A percentile compares a stretch with the other conserved stretches of the same genome.
These are phyloP conservation scores for Exephanes ischioxanthus DNA, from an alignment of 2,888 invertebrate genomes.

Conservation along the genomic window DNA sequence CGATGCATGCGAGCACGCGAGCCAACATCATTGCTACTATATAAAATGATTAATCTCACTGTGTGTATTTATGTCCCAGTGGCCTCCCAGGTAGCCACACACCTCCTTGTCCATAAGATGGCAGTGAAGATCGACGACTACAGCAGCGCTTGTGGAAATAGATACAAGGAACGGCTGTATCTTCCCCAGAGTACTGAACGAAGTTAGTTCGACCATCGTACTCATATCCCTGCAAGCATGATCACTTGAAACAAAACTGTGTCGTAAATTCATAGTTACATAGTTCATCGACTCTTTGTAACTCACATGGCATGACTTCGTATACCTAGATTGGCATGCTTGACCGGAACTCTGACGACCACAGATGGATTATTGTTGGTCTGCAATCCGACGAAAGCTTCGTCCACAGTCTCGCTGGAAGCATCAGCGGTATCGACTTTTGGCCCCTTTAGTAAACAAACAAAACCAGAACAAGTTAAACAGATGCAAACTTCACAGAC, in stretches of 20 bases:
- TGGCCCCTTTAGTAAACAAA: slow-evolving; percentile 44
- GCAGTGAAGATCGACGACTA: slow-evolving; percentile 96
- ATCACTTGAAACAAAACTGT: slow-evolving; percentile 17
- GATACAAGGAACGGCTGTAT: slow-evolving; percentile 97
- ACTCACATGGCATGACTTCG: slow-evolving; percentile 83
- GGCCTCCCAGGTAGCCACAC: slow-evolving; percentile 97
- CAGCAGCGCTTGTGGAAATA: slow-evolving; percentile 93
- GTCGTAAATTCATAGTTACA: slow-evolving; percentile 25
- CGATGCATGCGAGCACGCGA: too few relatives aligned
- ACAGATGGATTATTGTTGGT: slow-evolving; percentile 67
- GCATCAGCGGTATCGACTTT: slow-evolving; percentile 69
- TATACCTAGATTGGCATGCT: slow-evolving; percentile 84
- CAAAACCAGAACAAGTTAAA: neutral
- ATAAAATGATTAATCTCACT: slow-evolving; percentile 88
- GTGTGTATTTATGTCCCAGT: slow-evolving; percentile 97
- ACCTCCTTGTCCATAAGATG: slow-evolving; percentile 97
- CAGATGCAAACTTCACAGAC: neutral
- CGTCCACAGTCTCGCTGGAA: slow-evolving; percentile 68
- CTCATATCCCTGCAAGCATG: slow-evolving; percentile 92
- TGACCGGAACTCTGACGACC: slow-evolving; percentile 83
- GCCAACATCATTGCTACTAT: neutral
- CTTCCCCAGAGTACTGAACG: slow-evolving; percentile 94
- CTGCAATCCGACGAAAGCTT: slow-evolving; percentile 54
- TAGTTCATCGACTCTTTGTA: slow-evolving; percentile 3
- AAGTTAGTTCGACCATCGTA: slow-evolving; percentile 94